Evolutionary conservation across 1,140 invertebrate genomes (phyloP), one percentile per base, ranked within the genome.

Genomic region (Calycopis cecrops): DNA sequence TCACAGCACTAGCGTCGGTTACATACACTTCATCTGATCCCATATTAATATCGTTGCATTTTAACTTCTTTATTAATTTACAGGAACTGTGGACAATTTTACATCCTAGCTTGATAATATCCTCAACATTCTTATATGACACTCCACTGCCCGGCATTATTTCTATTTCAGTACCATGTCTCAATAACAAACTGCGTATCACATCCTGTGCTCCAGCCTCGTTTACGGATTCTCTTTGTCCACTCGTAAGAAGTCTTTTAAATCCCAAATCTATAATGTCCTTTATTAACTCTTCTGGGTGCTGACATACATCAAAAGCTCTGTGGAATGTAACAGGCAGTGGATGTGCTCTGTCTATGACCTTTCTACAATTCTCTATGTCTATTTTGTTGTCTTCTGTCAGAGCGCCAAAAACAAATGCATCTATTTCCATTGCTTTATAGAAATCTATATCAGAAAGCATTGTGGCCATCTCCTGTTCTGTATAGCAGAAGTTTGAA

Each of bases 361-460:
- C 83, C 59, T 90, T 87, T 35, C 84, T 63, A 73, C 95, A 96
- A 40, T 88, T 85, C 28, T 88, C 83, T 55, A 87, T 82, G 66
- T 97, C 92, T n/a, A 98, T 87, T 4, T 90, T 78, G 6, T 91
- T 90, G 54, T 92, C 88, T 9, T 76, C 51, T 7, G 89, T 92
- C 0, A 98, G 79, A 0, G 93, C 92, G 0, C 97, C 97, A 74
- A 98, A 97, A 0, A 98, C 96, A 82, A 98, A 96, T 37, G 97
- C 95, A 79, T 97, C 92, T 0, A 93, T 93, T 0, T 92, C 59
- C 52, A 90, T 70, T 17, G 89, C 63, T 64, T 93, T 94, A 2
- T 97, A 76, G 1, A 89, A 65, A 28, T 88, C 80, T 2, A 94
- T 85, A 79, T 95, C 94, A 2, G 90, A 77, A 3, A 93, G 75